These are phyloP conservation scores for Zoroaster sp. DNA, from an alignment of 53 echinoderm and acorn worm species.

Conservation along the genomic window DNA sequence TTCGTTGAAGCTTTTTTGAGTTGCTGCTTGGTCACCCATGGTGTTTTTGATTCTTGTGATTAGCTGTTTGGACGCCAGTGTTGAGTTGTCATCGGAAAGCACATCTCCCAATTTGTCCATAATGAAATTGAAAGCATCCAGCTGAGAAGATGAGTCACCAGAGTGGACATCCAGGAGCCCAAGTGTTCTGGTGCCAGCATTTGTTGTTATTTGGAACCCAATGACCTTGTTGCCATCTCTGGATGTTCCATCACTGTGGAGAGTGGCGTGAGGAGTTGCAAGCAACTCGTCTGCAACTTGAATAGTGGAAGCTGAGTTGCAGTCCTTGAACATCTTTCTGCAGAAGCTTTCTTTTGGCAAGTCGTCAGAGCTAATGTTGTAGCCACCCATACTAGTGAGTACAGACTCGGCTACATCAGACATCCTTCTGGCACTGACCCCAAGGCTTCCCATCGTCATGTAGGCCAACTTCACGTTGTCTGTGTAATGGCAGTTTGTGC, in stretches of 20 bases:
- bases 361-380: no score
- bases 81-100: not conserved
- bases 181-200: conserved; percentile 3
- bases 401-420: no score
- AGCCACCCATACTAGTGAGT: no score
- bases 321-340: not conserved
- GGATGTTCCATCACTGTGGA: conserved; percentile 1
- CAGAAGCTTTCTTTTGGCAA: not conserved
- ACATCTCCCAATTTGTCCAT: conserved; percentile 10
- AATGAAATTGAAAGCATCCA: conserved; percentile 16
- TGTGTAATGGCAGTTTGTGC: no score
- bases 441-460: no score
- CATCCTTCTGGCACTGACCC: no score
- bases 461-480: no score
- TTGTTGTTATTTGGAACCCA: conserved; percentile 1
- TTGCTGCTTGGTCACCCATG: conserved; percentile 50
- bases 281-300: not conserved
- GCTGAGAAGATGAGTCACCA: not conserved
- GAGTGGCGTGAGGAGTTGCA: not conserved
- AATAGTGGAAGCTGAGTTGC: conserved; percentile 17
- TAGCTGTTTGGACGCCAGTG: not conserved
- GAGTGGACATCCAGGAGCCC: conserved; percentile 20
- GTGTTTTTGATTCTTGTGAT: conserved; percentile 25
- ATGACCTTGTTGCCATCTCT: conserved; percentile 29
- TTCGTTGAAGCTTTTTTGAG: conserved; percentile 10